phyloP scores from a whole-genome alignment of 1,140 invertebrate genomes.

The Achroia grisella region DNA sequence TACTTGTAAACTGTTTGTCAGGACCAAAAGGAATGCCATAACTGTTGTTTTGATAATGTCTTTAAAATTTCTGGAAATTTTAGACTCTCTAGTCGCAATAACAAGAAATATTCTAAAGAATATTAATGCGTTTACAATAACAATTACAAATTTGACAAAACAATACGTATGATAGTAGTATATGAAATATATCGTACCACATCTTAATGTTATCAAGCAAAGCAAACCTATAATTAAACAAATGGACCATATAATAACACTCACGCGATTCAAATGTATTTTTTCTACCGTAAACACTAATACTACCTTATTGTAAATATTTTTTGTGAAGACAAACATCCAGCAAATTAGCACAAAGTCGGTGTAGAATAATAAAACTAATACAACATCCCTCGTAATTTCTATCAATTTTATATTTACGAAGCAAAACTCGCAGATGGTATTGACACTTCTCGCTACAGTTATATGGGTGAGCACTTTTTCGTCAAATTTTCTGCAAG shows the following conservation, averaged over 20 bases:
- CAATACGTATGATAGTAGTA: constrained; percentile 1
- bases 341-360: constrained; percentile 12
- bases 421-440: constrained; percentile 12
- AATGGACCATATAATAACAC: constrained; percentile 6
- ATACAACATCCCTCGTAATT: neutral
- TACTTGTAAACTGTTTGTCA: constrained; percentile 14
- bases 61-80: constrained; percentile 2
- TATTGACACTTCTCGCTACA: constrained; percentile 9
- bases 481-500: constrained; percentile 15
- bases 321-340: constrained; percentile 22
- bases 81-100: constrained; percentile 2
- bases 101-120: constrained; percentile 19
- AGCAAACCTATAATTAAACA: constrained; percentile 7
- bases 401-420: neutral
- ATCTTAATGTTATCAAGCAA: constrained; percentile 1
- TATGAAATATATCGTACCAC: neutral
- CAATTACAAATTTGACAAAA: constrained; percentile 13
- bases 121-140: constrained; percentile 14
- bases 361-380: constrained; percentile 3
- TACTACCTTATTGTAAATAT: constrained; percentile 20
- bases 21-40: constrained; percentile 13
- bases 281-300: constrained; percentile 8
- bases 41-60: constrained; percentile 5
- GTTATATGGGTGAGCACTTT: constrained; percentile 15
- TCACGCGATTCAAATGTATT: constrained; percentile 3